Evolutionary conservation across 2,888 invertebrate species (phyloP), one percentile per base, ranked within the genome.

Genomic region (Catocala fraxini): DNA sequence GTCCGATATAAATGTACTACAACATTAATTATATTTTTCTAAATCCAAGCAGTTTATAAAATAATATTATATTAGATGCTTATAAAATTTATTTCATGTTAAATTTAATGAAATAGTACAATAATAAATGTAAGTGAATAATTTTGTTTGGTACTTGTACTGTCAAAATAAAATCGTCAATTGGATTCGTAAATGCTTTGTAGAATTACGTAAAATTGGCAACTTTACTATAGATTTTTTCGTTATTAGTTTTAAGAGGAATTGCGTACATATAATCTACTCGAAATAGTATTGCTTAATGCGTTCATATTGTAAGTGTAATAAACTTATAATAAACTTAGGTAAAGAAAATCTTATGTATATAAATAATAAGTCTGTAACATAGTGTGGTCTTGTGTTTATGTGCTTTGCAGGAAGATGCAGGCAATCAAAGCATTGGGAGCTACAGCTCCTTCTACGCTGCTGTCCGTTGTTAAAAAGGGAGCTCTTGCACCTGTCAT

Each of bases 401-500:
- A 9, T 57, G 6, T 39, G 59, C 70, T 71, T 78, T 72, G 45
- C 80, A 88, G 86, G 61, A 86, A 76, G 77, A 94, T 94, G 94
- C 91, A 93, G 86, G 93, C 92, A 68, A 76, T 93, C 51, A 92
- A 91, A 83, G 85, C 90, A 73, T 75, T 93, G 60, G 89, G 91
- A 81, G 89, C 84, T 63, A 63, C 87, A 39, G 84, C 91, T 81
- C 90, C 94, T 48, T 83, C 87, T 48, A 85, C 89, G 46, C 82
- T 89, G 59, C 78, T 91, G 43, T 86, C 91, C 63, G 83, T 94
- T 4, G 86, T 95, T 12, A 95, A 95, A 72, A 94, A 95, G 70
- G 95, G 95, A 47, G 94, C 93, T 49, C 93, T 92, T 75, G 81
- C 88, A 34, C 92, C 94, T 42, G 76, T 86, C 5, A 70, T 91